phyloP scores from a whole-genome alignment of 2,797 vertebrate genomes.

The Phyllotis vaccarum region DNA sequence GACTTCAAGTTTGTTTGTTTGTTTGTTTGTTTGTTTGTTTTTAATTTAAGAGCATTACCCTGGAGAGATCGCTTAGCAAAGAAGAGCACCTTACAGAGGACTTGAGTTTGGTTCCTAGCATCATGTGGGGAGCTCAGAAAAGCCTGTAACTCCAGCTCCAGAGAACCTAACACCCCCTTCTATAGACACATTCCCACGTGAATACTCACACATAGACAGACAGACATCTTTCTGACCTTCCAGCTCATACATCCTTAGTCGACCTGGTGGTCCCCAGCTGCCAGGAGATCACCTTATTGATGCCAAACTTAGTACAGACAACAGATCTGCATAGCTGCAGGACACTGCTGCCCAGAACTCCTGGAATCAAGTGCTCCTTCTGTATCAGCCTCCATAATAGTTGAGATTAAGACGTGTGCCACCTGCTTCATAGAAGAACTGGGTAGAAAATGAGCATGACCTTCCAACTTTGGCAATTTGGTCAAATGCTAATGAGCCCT shows the following conservation, averaged over 20 bases:
- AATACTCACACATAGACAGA: not conserved
- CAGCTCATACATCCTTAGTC: not conserved
- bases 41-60: not conserved
- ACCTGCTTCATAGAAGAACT: no score
- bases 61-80: not conserved
- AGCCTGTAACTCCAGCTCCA: not conserved
- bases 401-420: no score
- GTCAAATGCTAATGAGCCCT: not conserved
- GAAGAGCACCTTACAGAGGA: not conserved
- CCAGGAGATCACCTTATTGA: not conserved
- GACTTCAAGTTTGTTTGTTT: not conserved
- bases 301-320: not conserved
- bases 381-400: no score
- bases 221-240: not conserved
- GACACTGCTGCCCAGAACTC: no score
- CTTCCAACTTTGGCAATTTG: not conserved
- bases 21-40: no score
- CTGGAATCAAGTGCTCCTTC: no score
- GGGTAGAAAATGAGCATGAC: not conserved
- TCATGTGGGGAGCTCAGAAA: not conserved
- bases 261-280: accelerated
- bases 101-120: not conserved
- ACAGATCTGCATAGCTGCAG: no score
- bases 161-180: not conserved
- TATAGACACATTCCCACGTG: no score